Base-by-base conservation (phyloP, 2,888 invertebrate species). In the Plebejus argus region DNA sequence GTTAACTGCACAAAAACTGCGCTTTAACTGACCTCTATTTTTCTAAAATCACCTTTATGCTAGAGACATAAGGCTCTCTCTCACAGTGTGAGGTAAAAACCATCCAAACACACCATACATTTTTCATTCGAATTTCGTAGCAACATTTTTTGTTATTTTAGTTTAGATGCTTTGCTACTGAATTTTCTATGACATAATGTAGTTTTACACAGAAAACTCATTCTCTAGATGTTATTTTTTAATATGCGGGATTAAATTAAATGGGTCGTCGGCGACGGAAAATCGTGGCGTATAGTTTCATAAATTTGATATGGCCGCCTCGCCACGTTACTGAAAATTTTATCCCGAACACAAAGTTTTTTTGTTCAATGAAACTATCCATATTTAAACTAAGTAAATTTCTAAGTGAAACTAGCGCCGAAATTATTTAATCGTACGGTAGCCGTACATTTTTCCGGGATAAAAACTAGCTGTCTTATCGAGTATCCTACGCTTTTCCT, bases 231-330 rank as follows among this genome's bases (percentile, higher is more conserved):
- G 66, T 66, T 66, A 33, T 66, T 66, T 66, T 66, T 66, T 66
- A 66, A 66, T 66, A 66, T 66, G 15, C 66, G 66, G 18, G 66
- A 66, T 66, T 66, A 66, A 66, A 66, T 66, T 66, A 66, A 66
- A 66, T 66, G 28, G 66, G 66, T 66, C 66, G 66, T 28, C 66
- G 66, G 66, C 28, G 20, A 33, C 66, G 66, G 66, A 66, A 61
- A 58, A 33, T 6, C 18, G 66, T 66, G 28, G 66, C 15, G 28
- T 66, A 66, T 66, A 66, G 15, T 66, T 66, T 66, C 66, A 66
- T 66, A 66, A 28, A 66, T 66, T 66, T 66, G 33, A 66, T 66
- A 66, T 66, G 28, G 66, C 33, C 28, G 66, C 66, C 15, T 33
- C 66, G 66, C 18, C 18, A 33, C 66, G 66, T 15, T 71, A 71